phyloP scores from a whole-genome alignment of 2,888 invertebrate genomes.

The Tortricodes alternella region DNA sequence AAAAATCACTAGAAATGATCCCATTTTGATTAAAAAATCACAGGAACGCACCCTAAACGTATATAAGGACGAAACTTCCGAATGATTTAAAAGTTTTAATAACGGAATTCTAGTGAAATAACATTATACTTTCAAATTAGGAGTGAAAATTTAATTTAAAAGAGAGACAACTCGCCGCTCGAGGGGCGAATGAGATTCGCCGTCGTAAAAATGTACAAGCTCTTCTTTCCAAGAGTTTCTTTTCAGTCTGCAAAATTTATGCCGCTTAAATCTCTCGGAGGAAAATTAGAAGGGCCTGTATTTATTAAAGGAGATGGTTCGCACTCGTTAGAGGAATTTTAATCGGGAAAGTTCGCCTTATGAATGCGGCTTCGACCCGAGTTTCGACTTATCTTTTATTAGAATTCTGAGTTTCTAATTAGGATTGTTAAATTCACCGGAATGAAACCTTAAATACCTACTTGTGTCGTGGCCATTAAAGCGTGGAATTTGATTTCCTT shows the following conservation, averaged over 20 bases:
- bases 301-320: constrained; percentile 78
- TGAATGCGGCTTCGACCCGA: constrained; percentile 76
- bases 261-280: constrained; percentile 76
- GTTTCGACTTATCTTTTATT: constrained; percentile 79
- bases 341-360: constrained; percentile 77
- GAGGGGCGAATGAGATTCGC: constrained; percentile 77
- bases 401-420: constrained; percentile 73
- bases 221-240: constrained; percentile 79
- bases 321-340: constrained; percentile 80
- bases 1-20: constrained; percentile 81
- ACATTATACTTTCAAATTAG: constrained; percentile 84
- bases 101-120: constrained; percentile 82
- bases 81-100: constrained; percentile 84
- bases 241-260: constrained; percentile 79
- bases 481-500: constrained; percentile 12
- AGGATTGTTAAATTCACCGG: constrained; percentile 67
- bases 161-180: constrained; percentile 78
- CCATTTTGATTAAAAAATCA: constrained; percentile 83
- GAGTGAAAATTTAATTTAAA: constrained; percentile 84
- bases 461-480: constrained; percentile 41
- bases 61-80: constrained; percentile 70
- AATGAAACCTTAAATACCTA: constrained; percentile 67
- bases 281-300: constrained; percentile 78
- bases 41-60: constrained; percentile 67
- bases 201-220: constrained; percentile 80